Conservation (phyloP, 2,113 vertebrate genomes). For the Albula goreensis region DNA sequence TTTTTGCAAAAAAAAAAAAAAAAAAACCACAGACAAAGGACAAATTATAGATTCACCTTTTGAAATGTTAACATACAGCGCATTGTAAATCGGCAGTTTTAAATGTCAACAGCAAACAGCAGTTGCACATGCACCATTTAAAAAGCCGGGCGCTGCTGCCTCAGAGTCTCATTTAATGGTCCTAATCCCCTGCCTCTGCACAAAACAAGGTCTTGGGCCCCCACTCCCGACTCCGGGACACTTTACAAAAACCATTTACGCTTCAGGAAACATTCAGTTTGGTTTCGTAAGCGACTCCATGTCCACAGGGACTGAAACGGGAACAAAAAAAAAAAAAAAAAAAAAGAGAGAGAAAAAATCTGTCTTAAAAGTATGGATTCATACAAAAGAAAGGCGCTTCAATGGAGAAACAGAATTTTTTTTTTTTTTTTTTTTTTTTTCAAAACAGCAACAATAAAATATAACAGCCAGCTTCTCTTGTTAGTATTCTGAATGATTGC, state of each 20-base stretch:
- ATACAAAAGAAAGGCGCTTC: neutral
- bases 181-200: neutral
- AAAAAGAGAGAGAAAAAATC: neutral
- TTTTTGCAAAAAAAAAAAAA: neutral
- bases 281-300: neutral
- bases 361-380: neutral
- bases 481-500: neutral
- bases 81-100: neutral
- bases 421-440: no score
- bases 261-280: neutral
- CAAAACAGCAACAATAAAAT: neutral
- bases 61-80: neutral
- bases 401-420: neutral
- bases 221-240: neutral
- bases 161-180: neutral
- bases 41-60: neutral
- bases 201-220: neutral
- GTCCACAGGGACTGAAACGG: neutral
- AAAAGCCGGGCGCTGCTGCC: neutral
- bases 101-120: neutral
- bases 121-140: neutral
- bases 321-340: neutral
- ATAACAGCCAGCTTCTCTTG: neutral
- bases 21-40: neutral
- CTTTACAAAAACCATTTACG: neutral